phyloP scores from a whole-genome alignment of 2,113 vertebrate genomes.

The Hippocampus mohnikei region DNA sequence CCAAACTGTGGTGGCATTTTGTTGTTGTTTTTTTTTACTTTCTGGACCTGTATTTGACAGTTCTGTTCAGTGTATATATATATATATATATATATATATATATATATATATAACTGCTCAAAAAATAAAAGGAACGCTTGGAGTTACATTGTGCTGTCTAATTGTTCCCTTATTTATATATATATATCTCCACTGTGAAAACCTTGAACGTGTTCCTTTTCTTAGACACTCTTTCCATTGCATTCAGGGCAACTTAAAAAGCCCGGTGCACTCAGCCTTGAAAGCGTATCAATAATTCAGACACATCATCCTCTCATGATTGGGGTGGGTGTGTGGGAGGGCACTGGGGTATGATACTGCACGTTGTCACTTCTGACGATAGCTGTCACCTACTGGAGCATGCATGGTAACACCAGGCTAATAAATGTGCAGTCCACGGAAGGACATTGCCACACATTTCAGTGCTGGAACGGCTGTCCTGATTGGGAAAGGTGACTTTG shows the following conservation, averaged over 20 bases:
- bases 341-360: conserved; percentile 64
- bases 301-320: conserved; percentile 69
- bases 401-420: conserved; percentile 39
- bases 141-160: too few species aligned
- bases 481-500: conserved; percentile 47
- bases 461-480: conserved; percentile 43
- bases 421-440: conserved; percentile 51
- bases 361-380: conserved; percentile 64
- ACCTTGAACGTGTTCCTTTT: conserved; percentile 27
- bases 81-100: too few species aligned
- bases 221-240: conserved; percentile 23
- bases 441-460: conserved; percentile 49
- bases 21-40: too few species aligned
- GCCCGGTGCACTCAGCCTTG: conserved; percentile 68
- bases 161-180: too few species aligned
- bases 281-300: conserved; percentile 73
- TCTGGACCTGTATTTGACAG: too few species aligned
- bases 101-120: too few species aligned
- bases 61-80: too few species aligned
- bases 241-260: conserved; percentile 49
- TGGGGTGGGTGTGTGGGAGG: conserved; percentile 32
- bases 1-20: too few species aligned
- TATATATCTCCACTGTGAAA: conserved; percentile 3
- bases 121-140: too few species aligned
- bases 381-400: conserved; percentile 57